Evolutionary conservation across 2,113 vertebrate species (phyloP).

Genomic region (Gavia stellata): DNA sequence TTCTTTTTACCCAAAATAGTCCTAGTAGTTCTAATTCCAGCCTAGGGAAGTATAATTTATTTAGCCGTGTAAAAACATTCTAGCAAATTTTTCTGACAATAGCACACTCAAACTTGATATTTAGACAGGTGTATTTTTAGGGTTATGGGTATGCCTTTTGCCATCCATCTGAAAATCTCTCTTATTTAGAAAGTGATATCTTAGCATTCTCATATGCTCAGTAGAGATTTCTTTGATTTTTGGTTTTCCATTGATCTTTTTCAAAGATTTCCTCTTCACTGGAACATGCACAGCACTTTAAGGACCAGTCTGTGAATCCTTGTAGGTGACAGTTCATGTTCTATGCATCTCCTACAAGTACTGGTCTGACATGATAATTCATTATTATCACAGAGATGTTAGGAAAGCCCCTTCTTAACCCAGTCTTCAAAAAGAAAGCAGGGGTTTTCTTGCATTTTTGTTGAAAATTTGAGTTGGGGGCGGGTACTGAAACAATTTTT

Average conservation of each 20-base stretch:
- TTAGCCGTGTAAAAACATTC: not conserved
- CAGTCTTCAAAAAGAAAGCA: not conserved
- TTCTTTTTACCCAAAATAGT: not conserved
- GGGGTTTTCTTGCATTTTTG: not conserved
- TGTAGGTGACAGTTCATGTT: not conserved
- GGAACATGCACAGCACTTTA: not conserved
- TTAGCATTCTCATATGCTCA: not conserved
- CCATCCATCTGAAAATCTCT: not conserved
- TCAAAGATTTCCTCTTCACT: not conserved
- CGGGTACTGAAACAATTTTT: not conserved
- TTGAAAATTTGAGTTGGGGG: not conserved
- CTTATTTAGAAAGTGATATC: not conserved
- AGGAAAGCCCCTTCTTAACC: not conserved
- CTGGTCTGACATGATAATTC: not conserved
- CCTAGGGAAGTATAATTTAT: not conserved
- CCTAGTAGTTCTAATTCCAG: not conserved
- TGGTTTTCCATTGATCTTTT: not conserved
- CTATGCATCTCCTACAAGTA: accelerated
- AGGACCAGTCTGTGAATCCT: not conserved
- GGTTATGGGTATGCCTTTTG: not conserved
- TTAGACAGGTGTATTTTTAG: not conserved
- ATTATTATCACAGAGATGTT: not conserved
- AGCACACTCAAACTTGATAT: not conserved
- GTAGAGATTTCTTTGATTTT: not conserved
- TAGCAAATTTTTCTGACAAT: not conserved